These are phyloP conservation scores for Pogonocichla stellata DNA, from an alignment of 2,113 vertebrate genomes.

Conservation along the genomic window DNA sequence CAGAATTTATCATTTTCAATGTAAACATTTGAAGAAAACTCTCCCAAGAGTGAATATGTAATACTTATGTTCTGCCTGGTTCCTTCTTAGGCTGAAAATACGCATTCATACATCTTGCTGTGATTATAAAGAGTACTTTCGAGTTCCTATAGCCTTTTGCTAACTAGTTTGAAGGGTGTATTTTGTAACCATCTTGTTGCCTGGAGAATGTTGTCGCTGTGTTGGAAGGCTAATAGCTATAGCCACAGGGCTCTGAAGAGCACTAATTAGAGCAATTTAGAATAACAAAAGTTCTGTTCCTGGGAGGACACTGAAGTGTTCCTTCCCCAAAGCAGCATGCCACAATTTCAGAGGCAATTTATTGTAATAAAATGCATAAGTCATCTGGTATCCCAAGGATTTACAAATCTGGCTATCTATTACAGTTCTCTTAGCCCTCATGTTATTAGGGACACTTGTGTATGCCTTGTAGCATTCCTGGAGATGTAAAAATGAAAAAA, in stretches of 20 bases:
- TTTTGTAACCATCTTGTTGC: constrained; percentile 40
- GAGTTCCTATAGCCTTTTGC: constrained; percentile 1
- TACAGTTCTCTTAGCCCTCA: not conserved
- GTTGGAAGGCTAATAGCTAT: constrained; percentile 34
- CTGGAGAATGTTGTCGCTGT: not conserved
- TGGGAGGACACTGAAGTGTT: constrained; percentile 19
- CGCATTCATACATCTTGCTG: not conserved
- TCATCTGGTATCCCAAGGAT: constrained; percentile 24
- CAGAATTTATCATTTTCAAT: not conserved
- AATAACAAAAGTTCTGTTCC: constrained; percentile 40
- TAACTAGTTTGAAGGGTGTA: constrained; percentile 16
- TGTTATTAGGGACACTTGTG: not conserved
- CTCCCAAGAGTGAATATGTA: not conserved
- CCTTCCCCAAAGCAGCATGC: constrained; percentile 6
- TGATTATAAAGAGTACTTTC: not conserved
- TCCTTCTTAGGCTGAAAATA: constrained; percentile 13
- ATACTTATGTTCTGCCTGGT: not conserved
- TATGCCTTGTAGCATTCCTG: not conserved
- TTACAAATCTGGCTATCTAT: not conserved
- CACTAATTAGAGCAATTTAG: constrained; percentile 57
- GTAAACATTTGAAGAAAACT: not conserved
- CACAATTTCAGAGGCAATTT: constrained; percentile 18
- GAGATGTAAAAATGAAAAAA: not conserved
- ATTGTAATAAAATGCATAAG: constrained; percentile 8
- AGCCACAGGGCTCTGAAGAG: constrained; percentile 47